Percentiles rank a stretch among this genome's conserved stretches.
Evolutionary conservation across 2,797 vertebrate species (phyloP).

Genomic region (Huso huso): DNA sequence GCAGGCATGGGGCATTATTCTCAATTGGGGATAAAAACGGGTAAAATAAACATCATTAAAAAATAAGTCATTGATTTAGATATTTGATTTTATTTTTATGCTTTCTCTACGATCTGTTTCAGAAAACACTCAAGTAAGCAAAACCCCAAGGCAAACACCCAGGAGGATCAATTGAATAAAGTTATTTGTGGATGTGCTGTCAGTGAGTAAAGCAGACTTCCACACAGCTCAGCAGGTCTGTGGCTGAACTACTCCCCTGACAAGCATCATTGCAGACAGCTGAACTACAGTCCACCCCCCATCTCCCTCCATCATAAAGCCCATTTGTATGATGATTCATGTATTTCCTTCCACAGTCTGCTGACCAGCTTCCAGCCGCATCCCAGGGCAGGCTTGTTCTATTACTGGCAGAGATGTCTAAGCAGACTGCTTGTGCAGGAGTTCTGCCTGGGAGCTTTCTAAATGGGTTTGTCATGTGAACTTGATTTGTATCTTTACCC

Average conservation of each 20-base stretch:
- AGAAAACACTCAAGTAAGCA: too few relatives aligned
- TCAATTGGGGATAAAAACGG: too few relatives aligned
- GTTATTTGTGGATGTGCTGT: not conserved
- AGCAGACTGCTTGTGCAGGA: conserved; percentile 36
- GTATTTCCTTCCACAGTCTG: conserved; percentile 36
- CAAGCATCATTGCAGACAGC: not conserved
- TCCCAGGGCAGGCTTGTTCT: conserved; percentile 55
- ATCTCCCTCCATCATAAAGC: not conserved
- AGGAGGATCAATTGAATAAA: not conserved
- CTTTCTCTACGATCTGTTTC: too few relatives aligned
- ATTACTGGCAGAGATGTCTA: conserved; percentile 51
- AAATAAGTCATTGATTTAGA: too few relatives aligned
- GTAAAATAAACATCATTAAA: too few relatives aligned
- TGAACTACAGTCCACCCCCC: not conserved
- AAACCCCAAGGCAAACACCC: too few relatives aligned
- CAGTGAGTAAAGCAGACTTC: not conserved
- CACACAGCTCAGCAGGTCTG: not conserved
- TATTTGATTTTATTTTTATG: too few relatives aligned
- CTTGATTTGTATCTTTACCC: not conserved
- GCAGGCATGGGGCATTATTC: too few relatives aligned
- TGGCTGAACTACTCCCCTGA: not conserved
- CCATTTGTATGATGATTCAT: not conserved
- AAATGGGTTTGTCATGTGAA: not conserved
- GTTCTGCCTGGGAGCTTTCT: too few relatives aligned
- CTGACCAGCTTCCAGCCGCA: conserved; percentile 48